A percentile compares a stretch with the other conserved stretches of the same genome.
phyloP scores from a whole-genome alignment of 2,888 invertebrate species.

The Chrysolina americana region DNA sequence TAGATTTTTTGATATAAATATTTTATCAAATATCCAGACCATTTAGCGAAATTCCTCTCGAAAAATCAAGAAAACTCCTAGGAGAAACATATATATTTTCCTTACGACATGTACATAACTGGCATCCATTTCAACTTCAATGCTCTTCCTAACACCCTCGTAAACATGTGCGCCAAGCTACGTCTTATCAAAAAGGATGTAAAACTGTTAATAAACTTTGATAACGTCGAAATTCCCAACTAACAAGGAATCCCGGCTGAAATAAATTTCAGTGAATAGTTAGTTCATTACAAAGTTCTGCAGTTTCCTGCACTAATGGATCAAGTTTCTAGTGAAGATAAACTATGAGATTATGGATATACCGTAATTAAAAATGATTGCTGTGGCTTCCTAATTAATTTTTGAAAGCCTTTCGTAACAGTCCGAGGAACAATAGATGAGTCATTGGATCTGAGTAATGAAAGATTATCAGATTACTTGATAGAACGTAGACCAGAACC shows the following conservation, averaged over 20 bases:
- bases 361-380: conserved; percentile 22
- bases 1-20: too few species aligned
- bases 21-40: too few species aligned
- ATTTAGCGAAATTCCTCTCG: too few species aligned
- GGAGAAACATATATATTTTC: too few species aligned
- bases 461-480: not conserved
- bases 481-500: not conserved
- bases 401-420: conserved; percentile 22
- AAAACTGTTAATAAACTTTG: conserved; percentile 20
- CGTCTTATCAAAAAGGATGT: conserved; percentile 22
- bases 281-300: conserved; percentile 23
- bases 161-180: not conserved
- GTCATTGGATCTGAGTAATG: conserved; percentile 7
- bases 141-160: not conserved
- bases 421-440: conserved; percentile 27
- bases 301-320: conserved; percentile 24
- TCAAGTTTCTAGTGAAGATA: conserved; percentile 23
- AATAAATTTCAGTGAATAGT: conserved; percentile 27
- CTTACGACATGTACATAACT: not conserved
- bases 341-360: conserved; percentile 22
- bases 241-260: conserved; percentile 15
- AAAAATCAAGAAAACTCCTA: too few species aligned
- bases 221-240: conserved; percentile 1
- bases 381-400: conserved; percentile 18
- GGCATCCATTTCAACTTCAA: not conserved